phyloP scores from a whole-genome alignment of 2,888 invertebrate genomes.

The Pristionchus exspectatus region DNA sequence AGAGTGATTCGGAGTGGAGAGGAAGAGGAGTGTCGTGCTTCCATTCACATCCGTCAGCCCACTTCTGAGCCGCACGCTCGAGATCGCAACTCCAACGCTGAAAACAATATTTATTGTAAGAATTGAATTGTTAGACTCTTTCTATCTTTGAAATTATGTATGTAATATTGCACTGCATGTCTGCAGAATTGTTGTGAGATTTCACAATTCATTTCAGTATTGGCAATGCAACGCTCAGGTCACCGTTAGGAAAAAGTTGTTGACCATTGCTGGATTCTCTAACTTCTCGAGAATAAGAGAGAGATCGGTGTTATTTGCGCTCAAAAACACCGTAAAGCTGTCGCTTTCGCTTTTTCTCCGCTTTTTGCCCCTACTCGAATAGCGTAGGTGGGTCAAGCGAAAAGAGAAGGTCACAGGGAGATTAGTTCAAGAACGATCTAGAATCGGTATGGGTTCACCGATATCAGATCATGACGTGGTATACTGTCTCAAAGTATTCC shows the following conservation, averaged over 20 bases:
- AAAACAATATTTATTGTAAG: not conserved
- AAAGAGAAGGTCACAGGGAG: slow-evolving; percentile 6
- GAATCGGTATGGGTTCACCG: not conserved
- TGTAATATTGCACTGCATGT: too few species aligned
- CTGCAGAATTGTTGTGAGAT: too few species aligned
- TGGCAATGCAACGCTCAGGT: not conserved
- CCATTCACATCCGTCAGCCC: slow-evolving; percentile 53
- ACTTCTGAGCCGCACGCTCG: slow-evolving; percentile 48
- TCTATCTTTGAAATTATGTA: too few species aligned
- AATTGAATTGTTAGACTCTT: not conserved
- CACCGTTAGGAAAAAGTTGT: not conserved
- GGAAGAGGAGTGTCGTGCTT: slow-evolving; percentile 53
- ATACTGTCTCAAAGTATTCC: not conserved
- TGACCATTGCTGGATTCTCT: slow-evolving; percentile 14
- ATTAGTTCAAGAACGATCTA: slow-evolving; percentile 35
- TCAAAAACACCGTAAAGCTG: slow-evolving; percentile 29
- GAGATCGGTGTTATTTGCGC: not conserved
- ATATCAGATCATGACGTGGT: not conserved
- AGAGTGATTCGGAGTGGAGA: slow-evolving; percentile 55
- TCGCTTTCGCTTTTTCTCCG: slow-evolving; percentile 43
- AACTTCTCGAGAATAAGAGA: not conserved
- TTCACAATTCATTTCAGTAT: too few species aligned
- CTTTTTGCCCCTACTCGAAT: not conserved
- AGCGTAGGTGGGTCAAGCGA: slow-evolving; percentile 34
- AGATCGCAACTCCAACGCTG: slow-evolving; percentile 55